Evolutionary conservation across 2,888 invertebrate genomes (phyloP).

Genomic region (Erebia aethiops): DNA sequence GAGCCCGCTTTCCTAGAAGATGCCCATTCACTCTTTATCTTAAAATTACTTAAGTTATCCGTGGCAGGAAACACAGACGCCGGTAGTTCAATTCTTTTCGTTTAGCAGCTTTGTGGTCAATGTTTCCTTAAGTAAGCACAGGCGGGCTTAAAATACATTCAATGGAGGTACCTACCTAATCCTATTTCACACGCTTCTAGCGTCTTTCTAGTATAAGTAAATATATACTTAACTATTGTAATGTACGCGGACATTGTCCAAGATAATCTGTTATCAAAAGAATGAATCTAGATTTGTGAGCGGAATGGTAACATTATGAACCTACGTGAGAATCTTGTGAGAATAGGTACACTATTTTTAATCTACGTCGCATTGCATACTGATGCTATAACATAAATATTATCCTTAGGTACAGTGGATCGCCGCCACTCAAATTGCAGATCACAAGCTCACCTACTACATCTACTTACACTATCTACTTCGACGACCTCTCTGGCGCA

Average conservation of each 20-base stretch:
- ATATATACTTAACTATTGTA: conserved; percentile 5
- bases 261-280: conserved; percentile 27
- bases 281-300: conserved; percentile 18
- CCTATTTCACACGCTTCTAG: background rate
- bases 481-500: too few relatives aligned
- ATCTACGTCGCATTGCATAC: background rate
- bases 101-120: background rate
- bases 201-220: background rate
- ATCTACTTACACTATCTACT: too few relatives aligned
- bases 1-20: too few relatives aligned
- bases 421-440: too few relatives aligned
- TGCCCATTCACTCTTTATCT: too few relatives aligned
- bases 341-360: background rate
- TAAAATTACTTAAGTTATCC: too few relatives aligned
- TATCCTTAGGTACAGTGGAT: too few relatives aligned
- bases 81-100: too few relatives aligned
- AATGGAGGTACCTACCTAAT: background rate
- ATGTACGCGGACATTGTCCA: conserved; percentile 8
- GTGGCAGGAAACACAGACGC: too few relatives aligned
- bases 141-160: conserved; percentile 5
- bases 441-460: too few relatives aligned
- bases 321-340: conserved; percentile 1
- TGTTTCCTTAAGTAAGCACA: background rate
- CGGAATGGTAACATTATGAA: conserved; percentile 13
- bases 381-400: too few relatives aligned